Conservation (phyloP, 2,888 invertebrate genomes). For the Trichopria drosophilae region DNA sequence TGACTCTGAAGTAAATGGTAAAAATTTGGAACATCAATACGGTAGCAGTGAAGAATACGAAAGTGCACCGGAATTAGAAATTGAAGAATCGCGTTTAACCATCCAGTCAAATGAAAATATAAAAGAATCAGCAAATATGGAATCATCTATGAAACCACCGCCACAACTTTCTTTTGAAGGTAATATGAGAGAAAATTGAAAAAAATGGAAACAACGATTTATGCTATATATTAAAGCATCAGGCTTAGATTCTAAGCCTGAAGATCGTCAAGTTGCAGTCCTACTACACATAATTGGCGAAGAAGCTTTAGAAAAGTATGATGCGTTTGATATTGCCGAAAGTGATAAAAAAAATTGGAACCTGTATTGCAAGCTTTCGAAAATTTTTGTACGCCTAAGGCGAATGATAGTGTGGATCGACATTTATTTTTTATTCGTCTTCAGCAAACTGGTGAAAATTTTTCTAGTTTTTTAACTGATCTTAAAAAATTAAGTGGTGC, state of each 20-base stretch:
- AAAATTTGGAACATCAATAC: too few relatives aligned
- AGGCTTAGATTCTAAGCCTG: slow-evolving; percentile 33
- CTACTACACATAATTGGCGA: slow-evolving; percentile 39
- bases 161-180: slow-evolving; percentile 28
- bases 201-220: slow-evolving; percentile 38
- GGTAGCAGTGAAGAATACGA: too few relatives aligned
- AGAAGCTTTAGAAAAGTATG: slow-evolving; percentile 39
- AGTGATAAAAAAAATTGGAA: slow-evolving; percentile 31
- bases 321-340: slow-evolving; percentile 36
- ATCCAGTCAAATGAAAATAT: too few relatives aligned
- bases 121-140: too few relatives aligned
- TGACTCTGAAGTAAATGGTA: too few relatives aligned
- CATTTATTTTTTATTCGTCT: slow-evolving; percentile 36
- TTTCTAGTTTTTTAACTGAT: slow-evolving; percentile 36
- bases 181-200: slow-evolving; percentile 38
- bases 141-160: slow-evolving; percentile 28
- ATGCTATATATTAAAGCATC: slow-evolving; percentile 38
- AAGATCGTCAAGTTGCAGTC: slow-evolving; percentile 37
- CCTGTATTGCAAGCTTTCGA: slow-evolving; percentile 34
- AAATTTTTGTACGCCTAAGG: slow-evolving; percentile 29
- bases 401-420: slow-evolving; percentile 32
- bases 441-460: slow-evolving; percentile 33
- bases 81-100: too few relatives aligned
- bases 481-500: slow-evolving; percentile 33
- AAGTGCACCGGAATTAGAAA: too few relatives aligned